Percentiles rank a stretch among this genome's conserved stretches.
Conservation (phyloP, 2,888 invertebrate species). For the Chloroclysta siterata region DNA sequence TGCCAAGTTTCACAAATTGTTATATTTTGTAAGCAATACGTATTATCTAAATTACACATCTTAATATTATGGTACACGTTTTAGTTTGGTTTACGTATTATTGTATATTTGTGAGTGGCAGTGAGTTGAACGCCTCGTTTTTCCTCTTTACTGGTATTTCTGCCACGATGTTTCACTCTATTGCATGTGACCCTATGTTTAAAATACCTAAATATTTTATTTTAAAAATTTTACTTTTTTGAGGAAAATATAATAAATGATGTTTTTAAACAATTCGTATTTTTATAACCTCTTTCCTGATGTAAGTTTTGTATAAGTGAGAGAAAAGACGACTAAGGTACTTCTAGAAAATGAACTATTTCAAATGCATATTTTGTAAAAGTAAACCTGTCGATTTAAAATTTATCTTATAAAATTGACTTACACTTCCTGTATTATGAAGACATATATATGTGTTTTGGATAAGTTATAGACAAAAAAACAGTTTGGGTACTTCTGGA, state of each 20-base stretch:
- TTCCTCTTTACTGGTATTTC: constrained; percentile 34
- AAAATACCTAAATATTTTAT: constrained; percentile 71
- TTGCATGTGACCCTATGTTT: constrained; percentile 80
- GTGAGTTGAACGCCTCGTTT: constrained; percentile 23
- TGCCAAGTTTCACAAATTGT: constrained; percentile 81
- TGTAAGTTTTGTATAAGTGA: neutral
- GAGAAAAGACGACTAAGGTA: too few species aligned
- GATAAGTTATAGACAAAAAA: too few species aligned
- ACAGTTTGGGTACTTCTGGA: too few species aligned
- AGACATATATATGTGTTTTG: too few species aligned
- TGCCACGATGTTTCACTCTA: constrained; percentile 62
- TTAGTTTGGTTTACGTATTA: constrained; percentile 72
- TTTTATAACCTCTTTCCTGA: constrained; percentile 14
- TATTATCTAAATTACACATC: constrained; percentile 67
- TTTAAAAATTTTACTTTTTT: constrained; percentile 84
- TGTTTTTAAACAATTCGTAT: constrained; percentile 78
- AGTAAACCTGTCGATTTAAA: too few species aligned
- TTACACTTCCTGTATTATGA: too few species aligned
- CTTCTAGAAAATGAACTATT: too few species aligned
- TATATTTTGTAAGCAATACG: constrained; percentile 67
- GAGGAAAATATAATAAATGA: constrained; percentile 84
- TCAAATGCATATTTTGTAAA: too few species aligned
- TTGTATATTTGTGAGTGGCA: constrained; percentile 63
- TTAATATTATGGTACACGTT: constrained; percentile 72
- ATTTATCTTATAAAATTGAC: too few species aligned